Percentiles rank a stretch among this genome's conserved stretches.
Evolutionary conservation across 2,797 vertebrate genomes (phyloP).

Genomic region (Spizella passerina): DNA sequence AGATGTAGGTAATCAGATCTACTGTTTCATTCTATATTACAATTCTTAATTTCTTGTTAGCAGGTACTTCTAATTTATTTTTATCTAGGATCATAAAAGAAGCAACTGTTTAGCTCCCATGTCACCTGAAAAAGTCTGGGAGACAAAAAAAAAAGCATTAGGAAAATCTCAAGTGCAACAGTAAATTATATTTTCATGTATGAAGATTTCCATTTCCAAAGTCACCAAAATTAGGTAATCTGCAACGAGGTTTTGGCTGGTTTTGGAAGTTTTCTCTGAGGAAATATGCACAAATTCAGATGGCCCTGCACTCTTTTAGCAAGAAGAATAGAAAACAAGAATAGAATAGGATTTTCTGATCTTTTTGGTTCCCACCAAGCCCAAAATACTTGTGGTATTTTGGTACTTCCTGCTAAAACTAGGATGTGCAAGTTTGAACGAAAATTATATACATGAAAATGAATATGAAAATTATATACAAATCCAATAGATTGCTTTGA

Average conservation of each 20-base stretch:
- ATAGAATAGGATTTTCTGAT: conserved; percentile 31
- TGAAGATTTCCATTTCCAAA: background rate
- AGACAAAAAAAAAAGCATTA: background rate
- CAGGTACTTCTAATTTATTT: background rate
- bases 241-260: background rate
- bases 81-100: background rate
- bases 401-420: conserved; percentile 50
- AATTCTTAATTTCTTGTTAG: background rate
- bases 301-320: background rate
- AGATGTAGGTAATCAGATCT: background rate
- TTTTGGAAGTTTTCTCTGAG: background rate
- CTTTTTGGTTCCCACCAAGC: conserved; percentile 27
- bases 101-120: background rate
- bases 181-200: background rate
- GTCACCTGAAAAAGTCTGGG: background rate
- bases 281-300: background rate
- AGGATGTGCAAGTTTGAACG: conserved; percentile 2
- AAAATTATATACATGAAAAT: no score
- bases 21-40: background rate
- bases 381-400: conserved; percentile 59
- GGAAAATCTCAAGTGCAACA: background rate
- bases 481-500: background rate
- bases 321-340: conserved; percentile 24
- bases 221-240: background rate
- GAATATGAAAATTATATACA: background rate